Evolutionary conservation across 2,797 vertebrate species (phyloP), one percentile per base, ranked within the genome.

Genomic region (Lateolabrax maculatus): DNA sequence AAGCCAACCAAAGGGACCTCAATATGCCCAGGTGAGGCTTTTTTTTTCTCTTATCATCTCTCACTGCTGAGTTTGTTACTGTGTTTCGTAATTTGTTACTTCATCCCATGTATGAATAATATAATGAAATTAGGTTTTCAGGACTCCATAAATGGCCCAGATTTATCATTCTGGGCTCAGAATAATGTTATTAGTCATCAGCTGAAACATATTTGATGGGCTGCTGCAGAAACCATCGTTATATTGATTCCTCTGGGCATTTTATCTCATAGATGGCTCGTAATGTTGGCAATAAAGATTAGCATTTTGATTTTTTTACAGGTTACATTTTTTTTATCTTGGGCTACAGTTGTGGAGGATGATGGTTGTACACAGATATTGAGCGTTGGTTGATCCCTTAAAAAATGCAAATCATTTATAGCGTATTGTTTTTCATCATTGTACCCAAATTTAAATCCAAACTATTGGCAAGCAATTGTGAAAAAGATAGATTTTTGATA

Each of bases 1-100:
- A 97, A 63, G 97, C 97, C 63, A 94, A 95, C 66, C 96, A 97
- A 65, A 93, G 97, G 82, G 97, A 98, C 80, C 95, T 98, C 90
- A 97, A 97, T 52, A 97, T 97, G 94, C 97, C 97, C 90, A 96
- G 97, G 97, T 98, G 86, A 94, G 74, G 21, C 49, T 66, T 21
- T 21, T 16, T 37, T 63, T 29, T n/a, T 25, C 21, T 43, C 71
- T 64, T 15, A 66, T 73, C 46, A 18, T 5, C 10, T 37, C 9
- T 73, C 25, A 37, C 46, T 69, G 52, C 25, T 62, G 41, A 34
- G 71, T 72, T 64, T 60, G 27, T 53, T 51, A 60, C 72, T 71
- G 77, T 8, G 51, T 66, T 65, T n/a, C 13, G 41, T 66, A 19
- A 71, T 63, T 65, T 60, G 41, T 43, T 55, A 70, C 70, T 63